phyloP scores from a whole-genome alignment of 1,140 invertebrate genomes.

The Magallana ariakensis region DNA sequence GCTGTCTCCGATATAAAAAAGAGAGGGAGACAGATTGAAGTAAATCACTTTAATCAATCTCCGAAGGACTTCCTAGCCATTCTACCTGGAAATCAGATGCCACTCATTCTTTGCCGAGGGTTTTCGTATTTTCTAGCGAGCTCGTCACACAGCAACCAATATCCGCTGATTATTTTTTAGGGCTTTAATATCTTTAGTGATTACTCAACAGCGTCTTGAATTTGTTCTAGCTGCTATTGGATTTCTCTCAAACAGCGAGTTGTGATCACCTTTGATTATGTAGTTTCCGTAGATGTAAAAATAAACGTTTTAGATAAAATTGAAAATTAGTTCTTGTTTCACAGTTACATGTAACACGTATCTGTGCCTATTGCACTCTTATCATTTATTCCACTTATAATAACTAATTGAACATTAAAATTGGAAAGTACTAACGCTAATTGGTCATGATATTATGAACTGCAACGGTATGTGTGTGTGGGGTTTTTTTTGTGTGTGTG shows the following conservation, averaged over 20 bases:
- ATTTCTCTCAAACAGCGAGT: neutral
- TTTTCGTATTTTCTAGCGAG: neutral
- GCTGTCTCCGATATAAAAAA: slow-evolving; percentile 17
- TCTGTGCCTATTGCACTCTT: neutral
- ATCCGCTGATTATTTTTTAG: neutral
- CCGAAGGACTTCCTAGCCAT: neutral
- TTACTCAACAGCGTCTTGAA: neutral
- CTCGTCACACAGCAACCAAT: neutral
- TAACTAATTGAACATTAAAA: neutral
- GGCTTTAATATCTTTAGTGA: slow-evolving; percentile 18
- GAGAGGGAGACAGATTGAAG: slow-evolving; percentile 13
- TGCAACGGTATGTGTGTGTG: too few relatives aligned
- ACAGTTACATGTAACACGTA: neutral
- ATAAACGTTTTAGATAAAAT: too few relatives aligned
- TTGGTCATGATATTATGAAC: too few relatives aligned
- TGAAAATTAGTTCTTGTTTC: too few relatives aligned
- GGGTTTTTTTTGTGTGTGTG: too few relatives aligned
- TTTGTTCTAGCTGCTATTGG: slow-evolving; percentile 1
- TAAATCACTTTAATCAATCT: slow-evolving; percentile 29
- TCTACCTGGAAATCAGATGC: slow-evolving; percentile 25
- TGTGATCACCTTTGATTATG: neutral
- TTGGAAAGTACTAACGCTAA: too few relatives aligned
- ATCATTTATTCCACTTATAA: neutral
- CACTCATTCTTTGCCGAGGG: neutral
- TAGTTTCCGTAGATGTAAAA: neutral